Evolutionary conservation across 2,113 vertebrate species (phyloP), one percentile per base, ranked within the genome.

Genomic region (Nannospalax galili): DNA sequence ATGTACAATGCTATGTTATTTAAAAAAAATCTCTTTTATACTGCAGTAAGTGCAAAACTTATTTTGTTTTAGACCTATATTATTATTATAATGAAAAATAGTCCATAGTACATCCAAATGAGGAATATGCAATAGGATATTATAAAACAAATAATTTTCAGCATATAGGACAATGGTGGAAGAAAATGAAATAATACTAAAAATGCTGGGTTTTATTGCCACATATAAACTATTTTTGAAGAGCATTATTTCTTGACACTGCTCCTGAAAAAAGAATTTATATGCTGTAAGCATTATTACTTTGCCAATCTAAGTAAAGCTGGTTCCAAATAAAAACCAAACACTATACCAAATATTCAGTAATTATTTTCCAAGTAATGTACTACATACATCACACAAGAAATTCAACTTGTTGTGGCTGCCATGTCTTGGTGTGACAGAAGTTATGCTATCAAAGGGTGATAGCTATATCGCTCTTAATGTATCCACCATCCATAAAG

Each of bases 221-320:
- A 92, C 42, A 67, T 16, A 90, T 56, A 92, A 75, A 84, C 1
- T 77, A 78, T 67, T 92, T 94, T 87, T 96, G 26, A 89, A 75
- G 15, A 28, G n/a, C 37, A 91, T 82, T 78, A 1, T 87, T 88
- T 95, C 5, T 84, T 78, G 48, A 85, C 64, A n/a, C n/a, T n/a
- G n/a, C n/a, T n/a, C n/a, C n/a, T n/a, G 32, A 77, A 64, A 90
- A 92, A 45, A 1, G 4, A 87, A 2, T 81, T 92, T 30, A 85
- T 16, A 48, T 40, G 84, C 1, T n/a, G 32, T 69, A 70, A 79
- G 32, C 3, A 85, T 92, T 84, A 69, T 88, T 81, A 30, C 22
- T 14, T 45, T 28, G 62, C 70, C 24, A 75, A 78, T 67, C 11
- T 79, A 82, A 62, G 35, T 85, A 79, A 94, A 92, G 48, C 2